Conservation (phyloP, 1,140 invertebrate genomes). For the Lutraria rhynchaena region DNA sequence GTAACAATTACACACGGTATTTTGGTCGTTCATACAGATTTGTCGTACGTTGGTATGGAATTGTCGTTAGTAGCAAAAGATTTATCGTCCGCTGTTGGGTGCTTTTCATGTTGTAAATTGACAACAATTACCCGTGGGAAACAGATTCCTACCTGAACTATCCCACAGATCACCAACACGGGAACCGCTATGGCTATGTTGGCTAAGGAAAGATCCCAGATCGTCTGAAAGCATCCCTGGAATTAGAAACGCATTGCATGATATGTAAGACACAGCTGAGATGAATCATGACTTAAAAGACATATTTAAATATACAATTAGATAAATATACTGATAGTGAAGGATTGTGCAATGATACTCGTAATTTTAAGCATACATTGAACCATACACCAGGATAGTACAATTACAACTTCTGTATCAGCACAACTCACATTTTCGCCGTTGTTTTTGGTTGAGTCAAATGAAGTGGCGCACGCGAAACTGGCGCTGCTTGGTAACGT, state of each 20-base stretch:
- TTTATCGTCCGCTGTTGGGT: too few species aligned
- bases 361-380: neutral
- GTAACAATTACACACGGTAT: too few species aligned
- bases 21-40: too few species aligned
- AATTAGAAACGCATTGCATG: neutral
- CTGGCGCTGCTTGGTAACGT: neutral
- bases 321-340: neutral
- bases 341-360: neutral
- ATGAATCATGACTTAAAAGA: neutral
- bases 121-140: too few species aligned
- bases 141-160: constrained; percentile 47
- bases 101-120: too few species aligned
- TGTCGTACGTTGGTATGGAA: too few species aligned
- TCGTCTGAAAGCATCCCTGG: constrained; percentile 44
- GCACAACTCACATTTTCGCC: constrained; percentile 6
- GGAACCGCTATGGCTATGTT: constrained; percentile 47
- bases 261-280: neutral
- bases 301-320: neutral
- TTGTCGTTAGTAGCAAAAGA: too few species aligned
- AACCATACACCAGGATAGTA: neutral
- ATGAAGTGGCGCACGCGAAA: neutral
- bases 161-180: constrained; percentile 33
- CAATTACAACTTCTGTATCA: neutral
- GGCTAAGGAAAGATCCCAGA: constrained; percentile 39
- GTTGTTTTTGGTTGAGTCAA: neutral